Evolutionary conservation across 2,113 vertebrate species (phyloP).

Genomic region (Erythrolamprus reginae): DNA sequence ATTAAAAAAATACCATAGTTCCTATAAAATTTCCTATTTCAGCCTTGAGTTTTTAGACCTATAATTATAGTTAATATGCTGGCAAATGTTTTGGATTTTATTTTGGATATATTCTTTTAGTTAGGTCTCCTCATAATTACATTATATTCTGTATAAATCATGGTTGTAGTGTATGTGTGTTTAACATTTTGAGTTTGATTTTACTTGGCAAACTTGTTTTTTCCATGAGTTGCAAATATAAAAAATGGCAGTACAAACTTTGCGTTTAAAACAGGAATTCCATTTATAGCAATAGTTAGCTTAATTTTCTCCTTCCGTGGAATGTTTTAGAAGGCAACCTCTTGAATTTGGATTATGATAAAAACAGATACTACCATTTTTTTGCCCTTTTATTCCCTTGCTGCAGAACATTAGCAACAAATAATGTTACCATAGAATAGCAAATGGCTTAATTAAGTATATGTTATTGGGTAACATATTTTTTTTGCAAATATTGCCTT

Average conservation of each 20-base stretch:
- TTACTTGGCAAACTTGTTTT: slow-evolving; percentile 52
- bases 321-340: neutral
- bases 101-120: slow-evolving; percentile 37
- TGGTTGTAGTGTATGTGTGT: slow-evolving; percentile 43
- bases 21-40: slow-evolving; percentile 35
- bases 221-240: slow-evolving; percentile 39
- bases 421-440: neutral
- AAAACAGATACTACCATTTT: neutral
- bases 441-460: neutral
- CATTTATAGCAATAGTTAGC: slow-evolving; percentile 2
- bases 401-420: neutral
- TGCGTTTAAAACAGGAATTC: slow-evolving; percentile 23
- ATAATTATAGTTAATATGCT: slow-evolving; percentile 39
- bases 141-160: slow-evolving; percentile 51
- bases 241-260: slow-evolving; percentile 52
- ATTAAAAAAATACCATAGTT: slow-evolving; percentile 31
- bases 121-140: slow-evolving; percentile 57
- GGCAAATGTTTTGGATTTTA: slow-evolving; percentile 33
- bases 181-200: slow-evolving; percentile 46
- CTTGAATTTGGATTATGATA: neutral
- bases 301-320: neutral
- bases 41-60: slow-evolving; percentile 45
- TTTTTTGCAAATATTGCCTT: neutral
- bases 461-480: neutral
- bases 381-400: neutral